These are phyloP conservation scores for Erannis defoliaria DNA, from an alignment of 2,888 invertebrate genomes.

Conservation along the genomic window DNA sequence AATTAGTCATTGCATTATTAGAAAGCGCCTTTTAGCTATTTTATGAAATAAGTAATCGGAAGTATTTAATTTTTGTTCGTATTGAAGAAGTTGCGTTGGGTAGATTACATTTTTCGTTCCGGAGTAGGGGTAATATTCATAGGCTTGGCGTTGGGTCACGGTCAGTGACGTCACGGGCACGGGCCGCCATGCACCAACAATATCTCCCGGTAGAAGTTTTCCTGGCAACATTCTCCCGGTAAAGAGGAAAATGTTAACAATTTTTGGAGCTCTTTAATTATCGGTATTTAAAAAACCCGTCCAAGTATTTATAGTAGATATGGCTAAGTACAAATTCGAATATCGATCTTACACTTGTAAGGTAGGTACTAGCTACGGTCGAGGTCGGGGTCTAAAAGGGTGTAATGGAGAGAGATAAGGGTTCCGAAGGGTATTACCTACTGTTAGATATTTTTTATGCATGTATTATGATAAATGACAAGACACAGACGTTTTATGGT, in stretches of 20 bases:
- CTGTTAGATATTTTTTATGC: slow-evolving; percentile 5
- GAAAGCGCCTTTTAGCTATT: too few relatives aligned
- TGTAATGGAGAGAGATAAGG: slow-evolving; percentile 18
- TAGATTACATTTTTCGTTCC: background rate
- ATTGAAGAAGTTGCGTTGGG: background rate
- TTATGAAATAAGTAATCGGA: too few relatives aligned
- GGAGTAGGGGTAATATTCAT: slow-evolving; percentile 23
- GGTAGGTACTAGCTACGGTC: background rate
- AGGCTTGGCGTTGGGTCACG: slow-evolving; percentile 50
- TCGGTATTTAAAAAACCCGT: too few relatives aligned
- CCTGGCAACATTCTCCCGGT: too few relatives aligned
- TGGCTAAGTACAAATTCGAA: slow-evolving; percentile 14
- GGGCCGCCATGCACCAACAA: slow-evolving; percentile 37
- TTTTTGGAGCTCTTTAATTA: too few relatives aligned
- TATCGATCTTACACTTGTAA: slow-evolving; percentile 16
- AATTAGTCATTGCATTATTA: too few relatives aligned
- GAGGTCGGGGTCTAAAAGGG: slow-evolving; percentile 20
- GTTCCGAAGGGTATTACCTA: slow-evolving; percentile 11
- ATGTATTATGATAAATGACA: slow-evolving; percentile 15
- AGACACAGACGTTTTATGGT: slow-evolving; percentile 3
- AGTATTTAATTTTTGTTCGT: background rate
- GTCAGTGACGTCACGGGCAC: slow-evolving; percentile 57
- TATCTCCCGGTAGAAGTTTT: too few relatives aligned
- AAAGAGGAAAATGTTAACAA: too few relatives aligned
- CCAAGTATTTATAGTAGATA: too few relatives aligned